Conservation (phyloP, 2,113 vertebrate genomes). For the Tricholaema leucomelas region DNA sequence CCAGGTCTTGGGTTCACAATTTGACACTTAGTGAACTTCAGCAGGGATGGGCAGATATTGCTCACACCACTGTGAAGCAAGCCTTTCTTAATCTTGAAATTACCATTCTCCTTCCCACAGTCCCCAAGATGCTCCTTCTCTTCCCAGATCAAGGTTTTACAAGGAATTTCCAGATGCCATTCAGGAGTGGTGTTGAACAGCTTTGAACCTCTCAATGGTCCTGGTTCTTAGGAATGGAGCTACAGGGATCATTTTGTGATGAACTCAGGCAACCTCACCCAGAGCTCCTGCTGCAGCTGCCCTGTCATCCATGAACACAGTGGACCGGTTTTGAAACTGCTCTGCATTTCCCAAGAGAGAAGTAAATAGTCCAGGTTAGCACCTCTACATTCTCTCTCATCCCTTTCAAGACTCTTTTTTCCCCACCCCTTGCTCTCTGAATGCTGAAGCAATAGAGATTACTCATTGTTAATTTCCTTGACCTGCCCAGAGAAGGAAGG, state of each 20-base stretch:
- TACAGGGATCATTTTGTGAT: background rate
- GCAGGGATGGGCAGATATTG: background rate
- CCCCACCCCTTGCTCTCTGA: background rate
- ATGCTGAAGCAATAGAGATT: background rate
- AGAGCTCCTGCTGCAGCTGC: background rate
- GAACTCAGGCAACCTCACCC: background rate
- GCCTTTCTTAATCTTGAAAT: background rate
- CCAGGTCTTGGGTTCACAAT: background rate
- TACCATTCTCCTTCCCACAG: background rate
- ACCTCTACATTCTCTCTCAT: background rate
- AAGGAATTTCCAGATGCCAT: background rate
- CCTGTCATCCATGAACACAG: background rate
- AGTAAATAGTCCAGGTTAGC: background rate
- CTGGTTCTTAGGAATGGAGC: background rate
- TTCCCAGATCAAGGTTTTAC: background rate
- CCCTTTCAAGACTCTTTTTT: background rate
- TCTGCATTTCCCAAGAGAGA: background rate
- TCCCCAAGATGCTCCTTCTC: background rate
- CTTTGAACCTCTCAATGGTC: background rate
- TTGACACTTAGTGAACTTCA: background rate
- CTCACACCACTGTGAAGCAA: background rate
- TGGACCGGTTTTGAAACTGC: background rate
- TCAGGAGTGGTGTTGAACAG: background rate
- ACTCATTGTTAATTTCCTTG: constrained; percentile 21
- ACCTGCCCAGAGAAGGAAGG: constrained; percentile 1